Evolutionary conservation across 2,888 invertebrate species (phyloP).

Genomic region (Stramonita haemastoma): DNA sequence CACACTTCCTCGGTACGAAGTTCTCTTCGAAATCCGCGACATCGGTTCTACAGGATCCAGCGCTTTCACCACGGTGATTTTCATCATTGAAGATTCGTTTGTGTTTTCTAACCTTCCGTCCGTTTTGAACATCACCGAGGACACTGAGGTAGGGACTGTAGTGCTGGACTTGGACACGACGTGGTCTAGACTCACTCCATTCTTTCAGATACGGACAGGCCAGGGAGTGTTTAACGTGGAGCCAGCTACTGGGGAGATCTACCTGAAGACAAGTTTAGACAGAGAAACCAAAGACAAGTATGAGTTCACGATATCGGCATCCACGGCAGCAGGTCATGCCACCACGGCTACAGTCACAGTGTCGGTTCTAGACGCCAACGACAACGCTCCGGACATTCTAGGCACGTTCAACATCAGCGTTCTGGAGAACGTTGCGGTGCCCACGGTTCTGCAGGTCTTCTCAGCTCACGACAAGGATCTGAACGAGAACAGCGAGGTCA

Average conservation of each 20-base stretch:
- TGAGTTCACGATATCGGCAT: background rate
- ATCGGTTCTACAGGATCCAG: background rate
- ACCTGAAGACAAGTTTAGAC: background rate
- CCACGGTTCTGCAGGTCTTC: background rate
- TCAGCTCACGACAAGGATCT: constrained; percentile 19
- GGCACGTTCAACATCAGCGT: constrained; percentile 35
- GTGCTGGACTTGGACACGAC: background rate
- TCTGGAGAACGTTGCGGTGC: background rate
- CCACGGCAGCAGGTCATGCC: background rate
- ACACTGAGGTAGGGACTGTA: background rate
- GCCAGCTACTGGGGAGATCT: constrained; percentile 18
- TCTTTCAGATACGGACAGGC: background rate
- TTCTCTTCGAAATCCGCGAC: constrained; percentile 3
- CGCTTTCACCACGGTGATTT: background rate
- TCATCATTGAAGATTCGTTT: constrained; percentile 7
- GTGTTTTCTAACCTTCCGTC: background rate
- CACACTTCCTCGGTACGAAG: background rate
- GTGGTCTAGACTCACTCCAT: background rate
- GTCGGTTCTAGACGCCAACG: constrained; percentile 10
- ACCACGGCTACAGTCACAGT: background rate
- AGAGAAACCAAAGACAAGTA: constrained; percentile 5
- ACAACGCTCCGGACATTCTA: constrained; percentile 6
- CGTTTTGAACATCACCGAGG: background rate
- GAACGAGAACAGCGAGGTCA: background rate
- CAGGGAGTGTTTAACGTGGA: background rate